Evolutionary conservation across 2,797 vertebrate genomes (phyloP), one percentile per base, ranked within the genome.

Genomic region (Meriones psammophilus): DNA sequence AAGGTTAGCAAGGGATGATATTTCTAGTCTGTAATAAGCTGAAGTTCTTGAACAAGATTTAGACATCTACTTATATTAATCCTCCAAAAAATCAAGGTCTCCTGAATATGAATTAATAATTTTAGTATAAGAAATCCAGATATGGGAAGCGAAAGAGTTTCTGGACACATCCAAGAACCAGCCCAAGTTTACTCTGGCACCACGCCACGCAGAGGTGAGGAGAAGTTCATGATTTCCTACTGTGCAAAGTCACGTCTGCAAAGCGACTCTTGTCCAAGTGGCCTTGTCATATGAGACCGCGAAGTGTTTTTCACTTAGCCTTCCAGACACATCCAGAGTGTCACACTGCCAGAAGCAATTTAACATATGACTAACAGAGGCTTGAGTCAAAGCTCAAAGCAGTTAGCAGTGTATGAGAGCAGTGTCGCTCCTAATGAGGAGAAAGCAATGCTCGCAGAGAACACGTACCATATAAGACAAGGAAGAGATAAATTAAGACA

Each of bases 191-290:
- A 95, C 95, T 89, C 95, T 98, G 98, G 98, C 97, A 77, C 33
- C 12, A 54, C 87, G 98, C 97, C 98, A 97, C 24, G 36, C 30
- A 85, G 2, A 10, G 97, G 97, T 98, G 96, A 98, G 97, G 83
- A 94, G 76, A 96, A 98, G 98, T 98, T 98, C 98, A 98, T 60
- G 39, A 88, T 95, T 98, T 97, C 98, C 97, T 95, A 97, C 96
- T 98, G 97, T 98, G 93, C 97, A 97, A 98, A 97, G 74, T 97
- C 97, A 96, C 56, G 94, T 97, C 96, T 95, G 97, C 97, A 95
- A 91, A 97, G 98, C 98, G 96, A 85, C 97, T 98, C 98, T 98
- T 98, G 97, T 98, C 97, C 98, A 97, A 98, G 97, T 96, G 96
- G 94, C 89, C 97, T 96, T 97, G 96, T 97, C 97, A 96, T 97